Base-by-base conservation (phyloP, 1,140 invertebrate species). In the Dinoponera quadriceps region DNA sequence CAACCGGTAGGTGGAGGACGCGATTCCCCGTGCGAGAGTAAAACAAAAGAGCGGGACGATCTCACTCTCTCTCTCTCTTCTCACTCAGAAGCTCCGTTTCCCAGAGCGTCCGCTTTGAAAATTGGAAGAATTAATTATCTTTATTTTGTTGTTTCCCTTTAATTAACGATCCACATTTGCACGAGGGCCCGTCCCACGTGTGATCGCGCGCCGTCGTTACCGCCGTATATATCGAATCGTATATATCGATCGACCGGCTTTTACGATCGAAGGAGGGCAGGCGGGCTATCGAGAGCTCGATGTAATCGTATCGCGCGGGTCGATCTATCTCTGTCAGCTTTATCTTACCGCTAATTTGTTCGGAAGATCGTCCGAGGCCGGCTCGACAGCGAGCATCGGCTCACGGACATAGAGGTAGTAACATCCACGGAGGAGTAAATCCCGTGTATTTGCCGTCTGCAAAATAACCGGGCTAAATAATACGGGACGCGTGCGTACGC, bases 241-340 rank as follows among this genome's bases (percentile, higher is more conserved):
- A 14, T 25, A 14, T 57, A 25, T 74, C 71, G 22, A 59, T 74
- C 44, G 44, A 74, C 7, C 18, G 51, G 22, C 38, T 68, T 68
- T 44, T 51, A 55, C 22, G 68, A 68, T 20, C 33, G 49, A 29
- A 27, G 54, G 22, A 69, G 51, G 33, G 44, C 11, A 75, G 60
- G 72, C 59, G 59, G 22, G 38, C 38, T 25, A 33, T 18, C 25
- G 49, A 44, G 38, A 49, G 2, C 16, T 29, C 20, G 3, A 78
- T 89, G 91, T 91, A 93, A 92, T 93, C 93, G 91, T 92, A 90
- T 92, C 91, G 87, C 66, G 80, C 81, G 66, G 63, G 48, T 66
- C 92, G 90, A 94, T 94, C 88, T 90, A 89, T 94, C 93, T 93
- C 92, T 93, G 93, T 93, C 93, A 92, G 87, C 89, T 90, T 93